Percentiles rank a stretch among this genome's conserved stretches.
Evolutionary conservation across 2,888 invertebrate genomes (phyloP).

Genomic region (Cataglyphis cursor): DNA sequence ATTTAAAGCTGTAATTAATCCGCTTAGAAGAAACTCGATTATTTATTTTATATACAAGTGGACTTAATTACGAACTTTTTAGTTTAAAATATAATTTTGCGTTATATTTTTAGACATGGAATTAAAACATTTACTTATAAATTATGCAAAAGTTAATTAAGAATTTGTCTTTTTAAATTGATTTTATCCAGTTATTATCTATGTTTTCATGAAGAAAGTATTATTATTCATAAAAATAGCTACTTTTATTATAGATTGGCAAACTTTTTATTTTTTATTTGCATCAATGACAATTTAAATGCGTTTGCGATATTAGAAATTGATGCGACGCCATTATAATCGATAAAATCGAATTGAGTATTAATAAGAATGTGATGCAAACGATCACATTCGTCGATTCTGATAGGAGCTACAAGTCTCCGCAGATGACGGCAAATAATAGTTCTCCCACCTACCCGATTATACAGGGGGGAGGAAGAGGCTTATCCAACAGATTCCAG

Average conservation of each 20-base stretch:
- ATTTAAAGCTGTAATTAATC: constrained; percentile 7
- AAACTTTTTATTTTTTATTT: not conserved
- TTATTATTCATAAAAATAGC: not conserved
- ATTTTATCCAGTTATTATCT: not conserved
- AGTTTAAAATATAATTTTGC: not conserved
- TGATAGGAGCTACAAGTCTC: not conserved
- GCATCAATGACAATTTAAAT: not conserved
- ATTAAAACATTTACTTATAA: not conserved
- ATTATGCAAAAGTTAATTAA: not conserved
- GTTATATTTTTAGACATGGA: not conserved
- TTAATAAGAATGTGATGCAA: constrained; percentile 13
- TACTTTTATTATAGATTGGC: not conserved
- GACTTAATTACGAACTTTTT: not conserved
- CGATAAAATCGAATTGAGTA: not conserved
- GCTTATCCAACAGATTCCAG: constrained; percentile 3
- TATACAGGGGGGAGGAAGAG: not conserved
- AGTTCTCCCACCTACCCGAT: not conserved
- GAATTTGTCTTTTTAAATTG: not conserved
- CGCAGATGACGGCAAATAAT: not conserved
- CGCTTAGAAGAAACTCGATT: not conserved
- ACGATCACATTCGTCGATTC: not conserved
- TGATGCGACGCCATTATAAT: not conserved
- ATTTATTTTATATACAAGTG: not conserved
- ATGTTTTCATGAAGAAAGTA: not conserved
- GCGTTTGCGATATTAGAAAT: not conserved